Evolutionary conservation across 2,888 invertebrate genomes (phyloP), one percentile per base, ranked within the genome.

Genomic region (Nineta flava): DNA sequence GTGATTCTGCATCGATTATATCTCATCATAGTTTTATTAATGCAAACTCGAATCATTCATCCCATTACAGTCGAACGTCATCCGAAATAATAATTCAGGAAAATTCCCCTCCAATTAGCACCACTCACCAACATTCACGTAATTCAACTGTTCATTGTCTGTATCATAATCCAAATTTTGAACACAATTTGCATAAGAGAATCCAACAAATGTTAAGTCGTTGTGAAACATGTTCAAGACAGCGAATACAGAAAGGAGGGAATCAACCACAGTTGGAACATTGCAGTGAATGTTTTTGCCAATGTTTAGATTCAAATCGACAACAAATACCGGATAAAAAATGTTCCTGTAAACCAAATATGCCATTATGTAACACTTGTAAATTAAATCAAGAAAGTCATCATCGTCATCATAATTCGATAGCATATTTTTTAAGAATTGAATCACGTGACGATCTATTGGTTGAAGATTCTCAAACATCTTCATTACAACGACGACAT

Each of bases 391-490:
- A 42, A 48, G 15, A 50, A 34, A 40, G 41, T 47, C 42, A 45
- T 26, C 17, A 13, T 44, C 4, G 31, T 17, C 10, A 13, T 21
- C 46, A 48, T 32, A n/a, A 54, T 45, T 52, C 58, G 1, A 16
- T 56, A 5, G 58, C 56, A 9, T 58, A 58, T 50, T 50, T 57
- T 51, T 47, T 58, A 15, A 53, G 55, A 13, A 38, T 58, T 2
- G 55, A 57, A 50, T 51, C 55, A 1, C 50, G 50, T 21, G 55
- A 56, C 9, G 45, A 49, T 19, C 13, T 41, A 13, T 53, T 54
- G 13, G 15, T 50, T n/a, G 17, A 49, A 7, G 52, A 55, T n/a
- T n/a, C n/a, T n/a, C 9, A 52, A 53, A 38, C 26, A 49, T 17
- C 46, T 17, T 6, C 38, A 31, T 17, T 43, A 16, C 21, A 50